A percentile compares a stretch with the other conserved stretches of the same genome.
Conservation (phyloP, 2,888 invertebrate species). For the Cyclophora albipunctata region DNA sequence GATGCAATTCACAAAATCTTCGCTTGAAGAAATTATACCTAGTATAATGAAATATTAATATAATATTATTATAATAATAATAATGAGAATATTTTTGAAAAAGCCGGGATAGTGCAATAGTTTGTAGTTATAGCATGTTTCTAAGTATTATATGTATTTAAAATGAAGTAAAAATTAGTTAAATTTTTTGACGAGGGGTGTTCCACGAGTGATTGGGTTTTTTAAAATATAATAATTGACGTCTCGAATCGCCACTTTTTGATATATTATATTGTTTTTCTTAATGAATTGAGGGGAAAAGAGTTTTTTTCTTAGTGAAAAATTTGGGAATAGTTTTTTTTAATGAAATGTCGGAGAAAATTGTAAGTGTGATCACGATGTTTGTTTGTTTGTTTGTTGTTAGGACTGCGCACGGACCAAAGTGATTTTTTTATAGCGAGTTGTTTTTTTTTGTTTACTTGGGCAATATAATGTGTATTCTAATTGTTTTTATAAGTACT, state of each 20-base stretch:
- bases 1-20: neutral
- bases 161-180: slow-evolving; percentile 11
- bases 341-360: too few species aligned
- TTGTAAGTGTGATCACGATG: too few species aligned
- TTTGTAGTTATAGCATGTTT: slow-evolving; percentile 47
- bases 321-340: too few species aligned
- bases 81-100: slow-evolving; percentile 51
- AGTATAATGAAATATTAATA: slow-evolving; percentile 37
- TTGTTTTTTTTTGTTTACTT: slow-evolving; percentile 57
- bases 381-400: too few species aligned
- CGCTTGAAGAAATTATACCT: slow-evolving; percentile 27
- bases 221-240: neutral
- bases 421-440: slow-evolving; percentile 31
- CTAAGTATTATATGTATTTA: slow-evolving; percentile 17
- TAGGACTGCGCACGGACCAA: too few species aligned
- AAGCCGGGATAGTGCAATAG: slow-evolving; percentile 74
- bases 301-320: too few species aligned
- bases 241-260: too few species aligned
- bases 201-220: slow-evolving; percentile 11
- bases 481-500: slow-evolving; percentile 13
- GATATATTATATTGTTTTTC: too few species aligned
- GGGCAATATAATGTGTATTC: slow-evolving; percentile 55
- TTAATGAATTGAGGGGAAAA: too few species aligned
- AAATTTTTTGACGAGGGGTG: slow-evolving; percentile 14
- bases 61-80: slow-evolving; percentile 13